These are phyloP conservation scores for Heterodera schachtii DNA, from an alignment of 1,140 invertebrate genomes.

Conservation along the genomic window DNA sequence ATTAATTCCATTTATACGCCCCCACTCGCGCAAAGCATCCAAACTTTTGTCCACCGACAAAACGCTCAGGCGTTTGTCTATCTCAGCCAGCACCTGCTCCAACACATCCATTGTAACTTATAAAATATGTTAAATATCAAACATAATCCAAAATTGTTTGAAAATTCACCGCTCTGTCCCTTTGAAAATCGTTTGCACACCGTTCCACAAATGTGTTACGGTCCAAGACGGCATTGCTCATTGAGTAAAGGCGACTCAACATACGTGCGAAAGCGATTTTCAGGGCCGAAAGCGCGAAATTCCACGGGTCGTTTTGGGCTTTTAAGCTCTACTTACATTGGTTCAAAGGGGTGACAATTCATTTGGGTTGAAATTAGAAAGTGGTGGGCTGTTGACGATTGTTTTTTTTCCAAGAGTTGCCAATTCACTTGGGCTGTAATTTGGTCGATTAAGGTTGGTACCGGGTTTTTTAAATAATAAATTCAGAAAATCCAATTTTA, in stretches of 20 bases:
- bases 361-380: too few species aligned
- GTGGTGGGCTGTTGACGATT: too few species aligned
- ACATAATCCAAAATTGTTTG: constrained; percentile 5
- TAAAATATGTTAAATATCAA: constrained; percentile 15
- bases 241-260: constrained; percentile 31
- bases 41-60: constrained; percentile 42
- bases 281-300: constrained; percentile 31
- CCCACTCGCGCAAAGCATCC: constrained; percentile 48
- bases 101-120: constrained; percentile 39
- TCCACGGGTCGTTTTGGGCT: constrained; percentile 30
- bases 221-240: constrained; percentile 21
- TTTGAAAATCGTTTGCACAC: constrained; percentile 5
- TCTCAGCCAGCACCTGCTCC: constrained; percentile 38
- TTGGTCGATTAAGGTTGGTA: too few species aligned
- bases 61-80: constrained; percentile 44
- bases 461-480: too few species aligned
- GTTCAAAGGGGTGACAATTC: too few species aligned
- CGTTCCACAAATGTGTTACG: constrained; percentile 37
- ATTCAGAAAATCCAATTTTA: too few species aligned
- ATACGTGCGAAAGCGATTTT: constrained; percentile 12
- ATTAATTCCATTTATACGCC: constrained; percentile 33
- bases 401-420: too few species aligned
- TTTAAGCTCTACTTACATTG: too few species aligned
- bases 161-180: constrained; percentile 37
- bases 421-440: too few species aligned